These are phyloP conservation scores for Zelostemma sp. DNA, from an alignment of 1,140 invertebrate species.

Conservation along the genomic window DNA sequence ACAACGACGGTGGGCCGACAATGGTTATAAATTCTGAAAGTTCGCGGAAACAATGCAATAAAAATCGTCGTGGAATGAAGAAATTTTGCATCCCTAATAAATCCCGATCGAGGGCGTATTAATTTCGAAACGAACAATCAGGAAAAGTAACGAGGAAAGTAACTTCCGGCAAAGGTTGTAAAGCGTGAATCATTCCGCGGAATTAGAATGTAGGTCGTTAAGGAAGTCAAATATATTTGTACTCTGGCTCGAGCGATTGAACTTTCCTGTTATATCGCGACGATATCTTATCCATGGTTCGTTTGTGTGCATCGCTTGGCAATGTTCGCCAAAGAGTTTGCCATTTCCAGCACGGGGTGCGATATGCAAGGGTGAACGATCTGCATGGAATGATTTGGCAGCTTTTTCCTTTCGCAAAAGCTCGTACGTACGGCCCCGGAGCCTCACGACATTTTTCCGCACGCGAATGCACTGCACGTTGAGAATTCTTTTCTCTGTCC, in stretches of 20 bases:
- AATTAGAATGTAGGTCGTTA: slow-evolving; percentile 31
- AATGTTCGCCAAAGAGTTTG: slow-evolving; percentile 50
- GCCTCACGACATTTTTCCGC: slow-evolving; percentile 44
- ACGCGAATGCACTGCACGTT: slow-evolving; percentile 49
- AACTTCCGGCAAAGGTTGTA: background rate
- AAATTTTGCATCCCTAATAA: no score
- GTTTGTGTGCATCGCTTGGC: slow-evolving; percentile 53
- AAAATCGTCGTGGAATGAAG: no score
- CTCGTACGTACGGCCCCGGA: slow-evolving; percentile 36
- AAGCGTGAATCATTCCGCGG: background rate
- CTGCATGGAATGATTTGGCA: slow-evolving; percentile 55
- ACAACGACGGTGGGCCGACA: no score
- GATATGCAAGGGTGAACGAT: slow-evolving; percentile 53
- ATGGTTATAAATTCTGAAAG: no score
- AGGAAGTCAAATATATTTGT: slow-evolving; percentile 42
- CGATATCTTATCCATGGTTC: slow-evolving; percentile 53
- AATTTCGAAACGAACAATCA: background rate
- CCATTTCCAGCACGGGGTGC: slow-evolving; percentile 34
- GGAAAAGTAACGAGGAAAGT: background rate
- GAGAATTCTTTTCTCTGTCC: slow-evolving; percentile 51
- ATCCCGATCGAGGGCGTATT: no score
- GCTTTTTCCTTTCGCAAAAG: slow-evolving; percentile 52
- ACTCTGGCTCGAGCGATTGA: slow-evolving; percentile 49
- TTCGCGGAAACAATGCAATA: no score
- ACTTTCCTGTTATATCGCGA: slow-evolving; percentile 46